Base-by-base conservation (phyloP, 2,888 invertebrate species). In the Caenorhabditis parvicauda region DNA sequence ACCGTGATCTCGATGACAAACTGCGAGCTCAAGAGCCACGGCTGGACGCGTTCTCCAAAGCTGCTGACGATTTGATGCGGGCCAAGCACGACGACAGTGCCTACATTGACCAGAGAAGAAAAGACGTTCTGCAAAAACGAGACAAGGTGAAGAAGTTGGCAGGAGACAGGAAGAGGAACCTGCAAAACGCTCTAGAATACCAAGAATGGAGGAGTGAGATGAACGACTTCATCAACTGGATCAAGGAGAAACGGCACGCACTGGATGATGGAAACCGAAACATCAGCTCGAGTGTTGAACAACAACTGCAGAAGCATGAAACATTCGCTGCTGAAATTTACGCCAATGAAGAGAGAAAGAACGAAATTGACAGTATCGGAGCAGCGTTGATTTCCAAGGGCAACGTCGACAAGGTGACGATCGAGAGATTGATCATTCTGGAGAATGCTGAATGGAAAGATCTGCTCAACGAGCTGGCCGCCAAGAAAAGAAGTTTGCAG, bases 181-280 rank as follows among this genome's bases (percentile, higher is more conserved):
- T 96, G 22, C 87, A 89, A 53, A 91, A 90, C 2, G 90, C 92
- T 0, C 88, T 90, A 72, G 90, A 90, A 48, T 93, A 90, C 82
- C 94, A 94, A 81, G 88, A 92, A 84, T 94, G 95, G 82, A 87
- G 90, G 25, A 89, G 93, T 0, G 91, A 94, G 79, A 90, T 91
- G 0, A 90, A 91, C 62, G 95, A 96, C 80, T 83, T 85, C 58
- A 59, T 66, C 45, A 87, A 87, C 1, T 96, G 95, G 95, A 88
- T 96, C 56, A 86, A 88, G 24, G 94, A 94, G 79, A 96, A 96
- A 83, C 87, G 89, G 49, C 88, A 89, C 80, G 90, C 91, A 0
- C 54, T 50, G 19, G 67, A 74, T 47, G 77, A 77, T 39, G 38
- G 70, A 5, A 59, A 68, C 24, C n/a, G n/a, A n/a, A 44, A 61